Conservation (phyloP, 2,113 vertebrate genomes). For the Ginglymostoma cirratum region DNA sequence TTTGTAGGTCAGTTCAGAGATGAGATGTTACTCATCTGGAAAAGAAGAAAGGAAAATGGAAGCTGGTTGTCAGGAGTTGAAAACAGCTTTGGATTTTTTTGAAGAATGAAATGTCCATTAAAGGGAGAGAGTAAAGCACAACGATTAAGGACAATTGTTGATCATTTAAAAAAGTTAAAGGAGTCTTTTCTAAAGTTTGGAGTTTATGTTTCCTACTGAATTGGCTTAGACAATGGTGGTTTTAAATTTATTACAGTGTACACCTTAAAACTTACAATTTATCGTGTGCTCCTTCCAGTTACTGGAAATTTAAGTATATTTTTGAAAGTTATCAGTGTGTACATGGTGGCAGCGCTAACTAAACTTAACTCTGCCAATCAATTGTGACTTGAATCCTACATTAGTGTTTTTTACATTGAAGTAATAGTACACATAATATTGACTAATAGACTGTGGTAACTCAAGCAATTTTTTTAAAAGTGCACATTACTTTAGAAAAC, state of each 20-base stretch:
- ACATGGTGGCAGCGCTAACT: not conserved
- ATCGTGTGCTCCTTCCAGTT: not conserved
- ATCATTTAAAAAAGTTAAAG: not conserved
- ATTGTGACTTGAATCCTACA: not conserved
- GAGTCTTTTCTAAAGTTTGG: not conserved
- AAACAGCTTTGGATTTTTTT: not conserved
- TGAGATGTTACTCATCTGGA: not conserved
- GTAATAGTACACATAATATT: not conserved
- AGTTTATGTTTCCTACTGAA: not conserved
- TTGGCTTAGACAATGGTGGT: not conserved
- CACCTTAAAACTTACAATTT: too few relatives aligned
- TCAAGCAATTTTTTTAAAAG: not conserved
- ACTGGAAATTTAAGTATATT: not conserved
- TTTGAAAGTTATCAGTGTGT: not conserved
- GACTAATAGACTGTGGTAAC: not conserved
- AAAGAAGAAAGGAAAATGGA: not conserved
- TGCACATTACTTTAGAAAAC: not conserved
- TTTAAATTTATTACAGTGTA: not conserved
- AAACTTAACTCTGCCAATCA: not conserved
- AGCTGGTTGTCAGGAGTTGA: not conserved
- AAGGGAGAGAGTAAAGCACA: not conserved
- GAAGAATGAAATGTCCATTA: not conserved
- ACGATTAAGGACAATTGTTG: not conserved
- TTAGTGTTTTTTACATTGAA: not conserved
- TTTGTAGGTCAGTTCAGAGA: not conserved